Conservation (phyloP, 2,888 invertebrate genomes). For the Sphinx pinastri region DNA sequence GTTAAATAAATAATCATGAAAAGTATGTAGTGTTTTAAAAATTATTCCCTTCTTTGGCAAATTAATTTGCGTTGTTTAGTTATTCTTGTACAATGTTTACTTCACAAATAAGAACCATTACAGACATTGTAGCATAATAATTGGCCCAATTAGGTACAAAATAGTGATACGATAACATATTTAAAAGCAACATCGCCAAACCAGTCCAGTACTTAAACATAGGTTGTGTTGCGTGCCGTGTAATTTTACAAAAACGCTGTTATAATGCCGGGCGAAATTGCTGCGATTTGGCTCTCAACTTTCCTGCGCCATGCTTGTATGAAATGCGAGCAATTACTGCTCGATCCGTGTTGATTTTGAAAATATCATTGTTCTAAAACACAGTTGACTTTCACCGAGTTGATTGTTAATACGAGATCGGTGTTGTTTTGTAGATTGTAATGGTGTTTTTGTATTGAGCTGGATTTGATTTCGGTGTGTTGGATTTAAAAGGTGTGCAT, state of each 20-base stretch:
- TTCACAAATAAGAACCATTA: no score
- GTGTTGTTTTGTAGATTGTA: background rate
- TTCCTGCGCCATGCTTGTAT: slow-evolving; percentile 41
- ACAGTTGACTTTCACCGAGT: slow-evolving; percentile 49
- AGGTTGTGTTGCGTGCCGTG: slow-evolving; percentile 60
- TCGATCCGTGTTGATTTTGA: slow-evolving; percentile 29
- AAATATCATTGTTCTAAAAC: slow-evolving; percentile 52
- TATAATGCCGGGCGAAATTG: slow-evolving; percentile 73
- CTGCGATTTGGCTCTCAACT: slow-evolving; percentile 73
- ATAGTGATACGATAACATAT: background rate
- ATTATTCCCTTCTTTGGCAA: no score
- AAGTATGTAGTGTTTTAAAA: no score
- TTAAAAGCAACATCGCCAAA: slow-evolving; percentile 42
- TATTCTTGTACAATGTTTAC: no score
- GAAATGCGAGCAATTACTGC: slow-evolving; percentile 15
- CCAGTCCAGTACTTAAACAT: slow-evolving; percentile 65
- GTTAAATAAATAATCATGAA: no score
- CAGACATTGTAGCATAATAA: background rate
- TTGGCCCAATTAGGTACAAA: background rate
- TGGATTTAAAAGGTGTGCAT: no score
- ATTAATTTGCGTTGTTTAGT: no score
- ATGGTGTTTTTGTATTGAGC: background rate
- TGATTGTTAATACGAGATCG: background rate
- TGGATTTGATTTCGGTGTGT: background rate
- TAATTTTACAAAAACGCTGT: slow-evolving; percentile 78